Base-by-base conservation (phyloP, 2,113 vertebrate species). In the Gambusia holbrooki region DNA sequence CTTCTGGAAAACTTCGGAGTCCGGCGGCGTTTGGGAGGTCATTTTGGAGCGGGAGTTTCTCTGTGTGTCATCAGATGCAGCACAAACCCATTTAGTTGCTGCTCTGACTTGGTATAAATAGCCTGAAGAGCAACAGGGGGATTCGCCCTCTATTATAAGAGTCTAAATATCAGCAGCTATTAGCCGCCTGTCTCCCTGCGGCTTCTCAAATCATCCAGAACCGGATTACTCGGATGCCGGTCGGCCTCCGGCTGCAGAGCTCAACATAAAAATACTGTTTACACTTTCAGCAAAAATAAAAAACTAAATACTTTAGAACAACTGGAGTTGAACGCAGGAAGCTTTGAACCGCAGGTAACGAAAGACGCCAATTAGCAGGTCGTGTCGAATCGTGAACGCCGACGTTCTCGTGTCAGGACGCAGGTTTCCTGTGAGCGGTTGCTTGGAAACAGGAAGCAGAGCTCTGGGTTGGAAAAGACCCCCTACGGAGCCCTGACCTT, bases 161-260 rank as follows among this genome's bases (percentile, higher is more conserved):
- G 79, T 73, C 81, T 85, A 65, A 88, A 82, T 87, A 89, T 86
- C 89, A 90, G 83, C 84, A 67, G 87, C 87, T 77, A 88, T 92
- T 88, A 90, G 87, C 75, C 80, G 79, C 67, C 66, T 10, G 74
- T 87, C 84, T 84, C 80, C 69, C 66, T 3, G 30, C 66, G 67
- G 74, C 82, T 66, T 73, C 84, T 80, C 4, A 14, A 3, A 60
- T 66, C 45, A 28, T 66, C 78, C 61, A 32, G 69, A 88, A 75
- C 81, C 42, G 54, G 71, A 67, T 80, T 64, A 76, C 72, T 76
- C 74, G 14, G 27, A 83, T 80, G 81, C 76, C 79, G 64, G 61
- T 87, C 84, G 73, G 64, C 40, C 40, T 64, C 48, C 0, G 19
- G 32, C 62, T 70, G 67, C 64, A 28, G 29, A 17, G 1, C 67